Conservation (phyloP, 1,140 invertebrate genomes). For the Nixonia krombeini region DNA sequence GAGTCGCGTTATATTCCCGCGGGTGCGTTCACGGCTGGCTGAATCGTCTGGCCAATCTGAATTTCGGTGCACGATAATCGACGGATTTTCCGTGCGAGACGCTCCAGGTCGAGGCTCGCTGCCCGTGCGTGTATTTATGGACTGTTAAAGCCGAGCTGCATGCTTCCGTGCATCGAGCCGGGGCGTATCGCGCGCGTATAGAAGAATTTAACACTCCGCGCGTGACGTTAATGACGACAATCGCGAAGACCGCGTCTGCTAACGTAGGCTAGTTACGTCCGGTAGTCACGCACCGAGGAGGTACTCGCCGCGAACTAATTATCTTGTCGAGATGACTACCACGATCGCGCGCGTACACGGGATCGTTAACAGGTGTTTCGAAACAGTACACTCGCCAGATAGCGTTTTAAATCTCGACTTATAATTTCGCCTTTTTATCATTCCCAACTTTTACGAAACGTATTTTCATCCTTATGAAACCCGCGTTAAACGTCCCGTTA, state of each 20-base stretch:
- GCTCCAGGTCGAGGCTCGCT: neutral
- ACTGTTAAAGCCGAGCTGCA: slow-evolving; percentile 7
- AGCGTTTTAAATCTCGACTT: neutral
- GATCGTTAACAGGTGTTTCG: slow-evolving; percentile 3
- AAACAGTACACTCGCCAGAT: neutral
- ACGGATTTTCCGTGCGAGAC: neutral
- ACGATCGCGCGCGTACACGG: slow-evolving; percentile 26
- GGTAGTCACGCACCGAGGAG: slow-evolving; percentile 29
- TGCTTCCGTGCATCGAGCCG: slow-evolving; percentile 16
- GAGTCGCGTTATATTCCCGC: too few relatives aligned
- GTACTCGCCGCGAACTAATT: slow-evolving; percentile 38
- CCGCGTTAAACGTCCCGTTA: too few relatives aligned
- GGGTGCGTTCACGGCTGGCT: too few relatives aligned
- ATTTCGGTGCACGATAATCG: neutral
- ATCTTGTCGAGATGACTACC: slow-evolving; percentile 46
- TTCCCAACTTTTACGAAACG: too few relatives aligned
- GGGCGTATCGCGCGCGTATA: slow-evolving; percentile 7
- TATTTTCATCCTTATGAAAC: too few relatives aligned
- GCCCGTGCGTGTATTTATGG: slow-evolving; percentile 6
- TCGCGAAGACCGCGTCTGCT: slow-evolving; percentile 12
- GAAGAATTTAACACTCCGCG: slow-evolving; percentile 37
- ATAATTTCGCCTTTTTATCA: neutral
- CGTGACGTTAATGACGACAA: slow-evolving; percentile 41
- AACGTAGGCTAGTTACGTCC: slow-evolving; percentile 23
- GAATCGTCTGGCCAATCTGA: too few relatives aligned